Percentiles rank a stretch among this genome's conserved stretches.
Evolutionary conservation across 2,888 invertebrate genomes (phyloP).

Genomic region (Gastracanthus pulcherrimus): DNA sequence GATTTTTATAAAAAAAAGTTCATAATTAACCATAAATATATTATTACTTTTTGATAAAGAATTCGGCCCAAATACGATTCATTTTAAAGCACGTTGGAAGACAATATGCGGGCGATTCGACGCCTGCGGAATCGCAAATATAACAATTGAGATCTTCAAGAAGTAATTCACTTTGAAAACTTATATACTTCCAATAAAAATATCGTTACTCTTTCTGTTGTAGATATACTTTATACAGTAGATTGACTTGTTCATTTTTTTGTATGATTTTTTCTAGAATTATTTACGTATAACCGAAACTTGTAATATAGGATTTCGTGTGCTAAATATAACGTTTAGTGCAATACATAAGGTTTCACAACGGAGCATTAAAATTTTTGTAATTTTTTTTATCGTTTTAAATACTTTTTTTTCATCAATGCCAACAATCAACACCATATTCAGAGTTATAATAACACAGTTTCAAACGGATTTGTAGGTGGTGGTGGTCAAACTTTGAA

Average conservation of each 20-base stretch:
- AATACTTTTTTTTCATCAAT: slow-evolving; percentile 19
- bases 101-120: slow-evolving; percentile 27
- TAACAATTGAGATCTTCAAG: slow-evolving; percentile 32
- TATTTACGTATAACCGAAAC: not conserved
- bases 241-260: slow-evolving; percentile 47
- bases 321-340: slow-evolving; percentile 19
- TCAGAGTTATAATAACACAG: slow-evolving; percentile 24
- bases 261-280: not conserved
- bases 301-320: not conserved
- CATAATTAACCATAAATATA: slow-evolving; percentile 7
- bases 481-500: slow-evolving; percentile 34
- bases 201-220: slow-evolving; percentile 48
- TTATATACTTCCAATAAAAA: slow-evolving; percentile 53
- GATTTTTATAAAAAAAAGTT: slow-evolving; percentile 12
- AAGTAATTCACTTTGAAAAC: slow-evolving; percentile 47
- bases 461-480: slow-evolving; percentile 33
- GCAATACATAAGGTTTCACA: slow-evolving; percentile 1
- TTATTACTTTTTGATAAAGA: slow-evolving; percentile 16
- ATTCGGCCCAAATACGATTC: slow-evolving; percentile 42
- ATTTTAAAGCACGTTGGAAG: slow-evolving; percentile 38
- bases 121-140: slow-evolving; percentile 49
- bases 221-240: slow-evolving; percentile 54
- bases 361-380: slow-evolving; percentile 22
- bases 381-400: slow-evolving; percentile 11
- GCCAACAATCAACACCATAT: slow-evolving; percentile 39